Base-by-base conservation (phyloP, 2,888 invertebrate genomes). In the Uropetala carovei region DNA sequence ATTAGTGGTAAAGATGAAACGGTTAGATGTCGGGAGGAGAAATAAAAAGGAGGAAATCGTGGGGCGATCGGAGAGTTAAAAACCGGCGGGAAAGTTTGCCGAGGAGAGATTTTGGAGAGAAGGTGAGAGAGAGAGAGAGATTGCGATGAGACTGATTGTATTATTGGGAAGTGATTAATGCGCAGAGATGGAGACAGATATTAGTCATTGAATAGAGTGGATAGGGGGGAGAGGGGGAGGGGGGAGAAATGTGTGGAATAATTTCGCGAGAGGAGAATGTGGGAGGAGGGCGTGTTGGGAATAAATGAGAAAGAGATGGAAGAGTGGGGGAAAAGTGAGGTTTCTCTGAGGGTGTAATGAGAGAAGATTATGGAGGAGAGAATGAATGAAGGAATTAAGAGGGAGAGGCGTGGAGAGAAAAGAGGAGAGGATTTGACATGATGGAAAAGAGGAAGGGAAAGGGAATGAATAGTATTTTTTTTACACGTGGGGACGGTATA, bases 131-230 rank as follows among this genome's bases (percentile, higher is more conserved):
- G 7, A 27, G 13, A 75, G 22, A 9, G 27, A 75, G 22, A 22
- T 22, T 10, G 22, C n/a, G 68, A 68, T 22, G 68, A 75, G 75
- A 75, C 75, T 75, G 75, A 75, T 75, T 75, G 75, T 22, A 75
- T 75, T 75, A 75, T 75, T 75, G 22, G 27, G 75, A 75, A 75
- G 75, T 75, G 75, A 75, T 75, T 75, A 27, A 75, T 75, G 75
- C 22, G 75, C 75, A 75, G 22, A 75, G 27, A n/a, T 18, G 68
- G n/a, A 8, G 7, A n/a, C 22, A 27, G 27, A 27, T n/a, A 75
- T 22, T 27, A 11, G 75, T 27, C 27, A 27, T 2, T 7, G 75
- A 75, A 68, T 1, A 68, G 68, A 68, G 68, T n/a, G 64, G 64
- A n/a, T n/a, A 75, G 75, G 22, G 75, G 75, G 22, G 9, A 22